Percentiles rank a stretch among this genome's conserved stretches.
Evolutionary conservation across 2,888 invertebrate genomes (phyloP).

Genomic region (Leuctra nigra): DNA sequence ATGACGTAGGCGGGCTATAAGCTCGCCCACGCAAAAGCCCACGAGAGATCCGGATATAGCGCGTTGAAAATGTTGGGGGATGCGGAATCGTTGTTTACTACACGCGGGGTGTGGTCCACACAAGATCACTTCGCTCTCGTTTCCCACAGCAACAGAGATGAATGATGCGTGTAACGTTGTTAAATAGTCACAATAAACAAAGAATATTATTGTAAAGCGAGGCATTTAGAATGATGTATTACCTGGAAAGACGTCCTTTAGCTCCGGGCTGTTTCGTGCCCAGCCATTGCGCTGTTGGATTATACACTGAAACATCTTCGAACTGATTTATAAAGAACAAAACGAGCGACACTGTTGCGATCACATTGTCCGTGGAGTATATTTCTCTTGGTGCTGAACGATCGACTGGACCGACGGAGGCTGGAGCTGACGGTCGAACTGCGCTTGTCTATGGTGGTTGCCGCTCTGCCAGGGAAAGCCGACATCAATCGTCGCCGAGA

Average conservation of each 20-base stretch:
- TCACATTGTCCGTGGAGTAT: not conserved
- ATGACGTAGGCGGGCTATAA: not conserved
- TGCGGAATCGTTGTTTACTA: not conserved
- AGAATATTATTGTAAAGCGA: not conserved
- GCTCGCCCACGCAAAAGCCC: not conserved
- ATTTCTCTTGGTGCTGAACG: not conserved
- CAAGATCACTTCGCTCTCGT: not conserved
- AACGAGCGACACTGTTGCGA: constrained; percentile 4
- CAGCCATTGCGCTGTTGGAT: constrained; percentile 73
- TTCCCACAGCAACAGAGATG: not conserved
- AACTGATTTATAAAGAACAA: too few relatives aligned
- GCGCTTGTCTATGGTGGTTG: not conserved
- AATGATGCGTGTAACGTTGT: not conserved
- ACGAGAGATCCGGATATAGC: not conserved
- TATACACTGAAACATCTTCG: constrained; percentile 71
- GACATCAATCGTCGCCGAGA: not conserved
- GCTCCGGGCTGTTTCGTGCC: constrained; percentile 64
- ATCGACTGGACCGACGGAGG: not conserved
- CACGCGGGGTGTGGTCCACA: not conserved
- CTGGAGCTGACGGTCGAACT: not conserved
- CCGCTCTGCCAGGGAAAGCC: constrained; percentile 4
- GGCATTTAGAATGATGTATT: constrained; percentile 33
- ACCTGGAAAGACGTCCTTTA: constrained; percentile 70
- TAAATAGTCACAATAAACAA: not conserved
- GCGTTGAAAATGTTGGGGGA: not conserved